Evolutionary conservation across 2,888 invertebrate species (phyloP).

Genomic region (Luperina testacea): DNA sequence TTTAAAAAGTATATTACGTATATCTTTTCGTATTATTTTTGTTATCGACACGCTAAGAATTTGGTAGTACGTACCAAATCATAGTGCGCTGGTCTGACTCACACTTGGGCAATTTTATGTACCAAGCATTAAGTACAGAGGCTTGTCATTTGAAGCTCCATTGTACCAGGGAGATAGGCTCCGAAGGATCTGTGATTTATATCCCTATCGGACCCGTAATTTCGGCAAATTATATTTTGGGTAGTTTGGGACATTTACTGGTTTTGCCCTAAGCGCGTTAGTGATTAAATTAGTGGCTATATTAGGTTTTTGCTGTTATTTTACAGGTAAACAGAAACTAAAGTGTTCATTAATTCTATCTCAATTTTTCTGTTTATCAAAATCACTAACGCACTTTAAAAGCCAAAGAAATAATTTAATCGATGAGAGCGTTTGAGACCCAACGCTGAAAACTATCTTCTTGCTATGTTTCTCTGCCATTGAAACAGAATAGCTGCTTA

Average conservation of each 20-base stretch:
- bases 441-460: background rate
- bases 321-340: background rate
- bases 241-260: slow-evolving; percentile 17
- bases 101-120: slow-evolving; percentile 23
- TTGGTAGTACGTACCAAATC: background rate
- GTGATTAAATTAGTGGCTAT: background rate
- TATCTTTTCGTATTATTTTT: background rate
- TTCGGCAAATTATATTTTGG: slow-evolving; percentile 38
- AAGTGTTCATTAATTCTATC: background rate
- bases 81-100: too few relatives aligned
- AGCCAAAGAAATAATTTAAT: background rate
- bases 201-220: slow-evolving; percentile 23
- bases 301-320: background rate
- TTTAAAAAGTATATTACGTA: background rate
- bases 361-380: background rate
- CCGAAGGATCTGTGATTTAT: slow-evolving; percentile 56
- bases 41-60: background rate
- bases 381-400: background rate
- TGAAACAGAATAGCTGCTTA: background rate
- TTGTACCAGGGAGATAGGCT: slow-evolving; percentile 42
- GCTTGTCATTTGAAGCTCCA: slow-evolving; percentile 29
- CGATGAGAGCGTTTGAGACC: background rate
- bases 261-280: background rate
- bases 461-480: background rate
- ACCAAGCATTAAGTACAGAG: slow-evolving; percentile 41